These are phyloP conservation scores for Cnemophilus loriae DNA, from an alignment of 2,113 vertebrate species.

Conservation along the genomic window DNA sequence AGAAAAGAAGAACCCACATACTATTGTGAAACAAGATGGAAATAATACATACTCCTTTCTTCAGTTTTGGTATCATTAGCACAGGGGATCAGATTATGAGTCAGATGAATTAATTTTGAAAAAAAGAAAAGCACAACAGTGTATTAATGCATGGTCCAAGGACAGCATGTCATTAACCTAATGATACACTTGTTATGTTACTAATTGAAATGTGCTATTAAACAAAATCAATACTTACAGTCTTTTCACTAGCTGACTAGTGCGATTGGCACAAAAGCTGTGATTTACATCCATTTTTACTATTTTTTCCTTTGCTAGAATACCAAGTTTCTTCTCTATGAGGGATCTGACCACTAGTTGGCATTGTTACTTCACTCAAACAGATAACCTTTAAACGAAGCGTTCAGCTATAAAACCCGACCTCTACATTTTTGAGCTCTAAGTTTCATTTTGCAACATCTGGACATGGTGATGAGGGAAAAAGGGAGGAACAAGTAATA, in stretches of 20 bases:
- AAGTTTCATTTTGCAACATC: neutral
- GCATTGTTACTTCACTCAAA: conserved; percentile 22
- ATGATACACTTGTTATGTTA: neutral
- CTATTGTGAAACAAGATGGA: neutral
- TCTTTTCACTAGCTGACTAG: neutral
- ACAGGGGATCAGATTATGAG: neutral
- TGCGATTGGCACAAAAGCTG: neutral
- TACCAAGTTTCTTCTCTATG: neutral
- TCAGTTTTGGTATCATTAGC: neutral
- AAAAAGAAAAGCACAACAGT: neutral
- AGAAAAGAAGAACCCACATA: neutral
- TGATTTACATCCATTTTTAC: neutral
- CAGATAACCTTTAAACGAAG: neutral
- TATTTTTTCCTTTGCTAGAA: neutral
- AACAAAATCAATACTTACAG: neutral
- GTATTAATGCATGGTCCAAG: neutral
- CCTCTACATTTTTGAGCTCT: neutral
- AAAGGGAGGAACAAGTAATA: neutral
- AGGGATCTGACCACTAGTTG: conserved; percentile 41
- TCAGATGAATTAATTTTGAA: neutral
- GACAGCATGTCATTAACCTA: neutral
- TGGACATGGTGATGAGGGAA: neutral
- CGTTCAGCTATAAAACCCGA: neutral
- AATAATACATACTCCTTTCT: neutral
- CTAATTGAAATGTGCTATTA: neutral